Evolutionary conservation across 2,797 vertebrate species (phyloP).

Genomic region (Pseudocheirus occidentalis): DNA sequence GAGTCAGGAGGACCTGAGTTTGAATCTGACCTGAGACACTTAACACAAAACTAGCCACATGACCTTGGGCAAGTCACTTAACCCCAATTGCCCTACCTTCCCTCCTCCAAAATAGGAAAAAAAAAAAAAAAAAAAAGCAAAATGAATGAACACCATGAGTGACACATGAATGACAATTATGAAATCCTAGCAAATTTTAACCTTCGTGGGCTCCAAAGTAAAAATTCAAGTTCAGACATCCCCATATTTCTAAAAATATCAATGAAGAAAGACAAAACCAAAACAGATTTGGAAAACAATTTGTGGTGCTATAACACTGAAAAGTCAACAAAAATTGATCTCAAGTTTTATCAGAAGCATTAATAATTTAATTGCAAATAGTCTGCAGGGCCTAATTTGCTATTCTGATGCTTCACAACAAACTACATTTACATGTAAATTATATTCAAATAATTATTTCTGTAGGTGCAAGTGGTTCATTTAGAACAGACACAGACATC

Average conservation of each 20-base stretch:
- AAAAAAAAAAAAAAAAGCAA: too few relatives aligned
- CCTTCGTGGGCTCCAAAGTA: slow-evolving; percentile 65
- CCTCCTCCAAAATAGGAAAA: too few relatives aligned
- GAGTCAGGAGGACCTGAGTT: too few relatives aligned
- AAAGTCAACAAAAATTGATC: slow-evolving; percentile 91
- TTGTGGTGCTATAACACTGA: slow-evolving; percentile 79
- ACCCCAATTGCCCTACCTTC: too few relatives aligned
- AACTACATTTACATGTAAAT: slow-evolving; percentile 96
- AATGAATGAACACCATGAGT: slow-evolving; percentile 28
- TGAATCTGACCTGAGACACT: too few relatives aligned
- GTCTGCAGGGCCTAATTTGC: slow-evolving; percentile 91
- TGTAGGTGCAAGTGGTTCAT: slow-evolving; percentile 82
- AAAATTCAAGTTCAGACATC: slow-evolving; percentile 36
- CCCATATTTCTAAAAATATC: neutral
- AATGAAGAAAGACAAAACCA: neutral
- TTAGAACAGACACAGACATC: slow-evolving; percentile 72
- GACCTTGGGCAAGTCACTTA: too few relatives aligned
- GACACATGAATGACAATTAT: slow-evolving; percentile 30
- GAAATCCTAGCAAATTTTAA: slow-evolving; percentile 70
- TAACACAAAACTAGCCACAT: too few relatives aligned
- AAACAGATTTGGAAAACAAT: slow-evolving; percentile 82
- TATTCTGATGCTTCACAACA: slow-evolving; percentile 84
- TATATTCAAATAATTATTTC: slow-evolving; percentile 90
- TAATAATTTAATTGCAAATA: slow-evolving; percentile 94
- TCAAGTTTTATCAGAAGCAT: slow-evolving; percentile 89